A percentile compares a stretch with the other conserved stretches of the same genome.
Conservation (phyloP, 2,797 vertebrate genomes). For the Ataeniobius toweri region DNA sequence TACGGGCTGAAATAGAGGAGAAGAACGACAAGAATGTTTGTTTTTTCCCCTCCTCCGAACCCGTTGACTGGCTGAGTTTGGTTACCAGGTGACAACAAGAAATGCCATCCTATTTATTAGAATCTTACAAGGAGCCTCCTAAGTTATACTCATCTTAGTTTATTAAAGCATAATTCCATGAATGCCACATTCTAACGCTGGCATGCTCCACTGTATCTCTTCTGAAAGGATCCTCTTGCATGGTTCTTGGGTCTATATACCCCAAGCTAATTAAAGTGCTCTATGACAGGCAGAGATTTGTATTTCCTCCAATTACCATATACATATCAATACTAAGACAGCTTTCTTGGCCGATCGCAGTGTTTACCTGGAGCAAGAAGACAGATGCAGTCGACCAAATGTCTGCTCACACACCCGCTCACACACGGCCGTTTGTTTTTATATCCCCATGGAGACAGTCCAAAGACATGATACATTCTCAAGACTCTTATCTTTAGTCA, state of each 20-base stretch:
- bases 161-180: slow-evolving; percentile 50
- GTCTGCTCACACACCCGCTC: background rate
- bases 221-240: slow-evolving; percentile 30
- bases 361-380: slow-evolving; percentile 51
- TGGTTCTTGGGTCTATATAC: slow-evolving; percentile 40
- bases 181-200: slow-evolving; percentile 31
- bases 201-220: slow-evolving; percentile 31
- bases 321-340: slow-evolving; percentile 43
- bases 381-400: slow-evolving; percentile 27
- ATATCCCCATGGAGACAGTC: background rate
- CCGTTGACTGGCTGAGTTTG: slow-evolving; percentile 46
- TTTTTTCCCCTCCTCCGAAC: slow-evolving; percentile 11
- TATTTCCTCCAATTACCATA: slow-evolving; percentile 33
- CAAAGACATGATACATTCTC: background rate
- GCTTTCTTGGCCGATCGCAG: slow-evolving; percentile 33
- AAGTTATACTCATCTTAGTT: slow-evolving; percentile 42
- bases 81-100: slow-evolving; percentile 58
- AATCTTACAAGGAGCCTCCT: slow-evolving; percentile 33
- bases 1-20: slow-evolving; percentile 54
- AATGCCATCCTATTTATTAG: slow-evolving; percentile 31
- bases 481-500: background rate
- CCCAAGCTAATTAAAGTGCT: slow-evolving; percentile 32
- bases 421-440: background rate
- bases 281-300: slow-evolving; percentile 32
- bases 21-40: slow-evolving; percentile 19